Conservation (phyloP, 2,888 invertebrate species). For the Hetaerina titia region DNA sequence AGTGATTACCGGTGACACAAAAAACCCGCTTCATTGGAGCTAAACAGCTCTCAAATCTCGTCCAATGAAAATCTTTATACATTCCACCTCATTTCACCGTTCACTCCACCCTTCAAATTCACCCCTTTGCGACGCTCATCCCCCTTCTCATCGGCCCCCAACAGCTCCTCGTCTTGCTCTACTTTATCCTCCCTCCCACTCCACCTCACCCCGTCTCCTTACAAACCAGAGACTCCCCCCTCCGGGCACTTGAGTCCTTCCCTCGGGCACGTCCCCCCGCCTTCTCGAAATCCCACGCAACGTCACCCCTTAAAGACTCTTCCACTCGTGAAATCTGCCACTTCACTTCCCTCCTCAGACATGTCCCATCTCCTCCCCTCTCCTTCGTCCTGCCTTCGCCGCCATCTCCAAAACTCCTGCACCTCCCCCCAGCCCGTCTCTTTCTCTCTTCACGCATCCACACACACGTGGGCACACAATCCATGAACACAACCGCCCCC, state of each 20-base stretch:
- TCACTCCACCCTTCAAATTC: neutral
- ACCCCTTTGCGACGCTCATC: neutral
- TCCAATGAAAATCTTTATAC: slow-evolving; percentile 2
- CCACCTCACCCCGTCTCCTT: neutral
- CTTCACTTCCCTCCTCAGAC: neutral
- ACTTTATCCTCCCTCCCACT: neutral
- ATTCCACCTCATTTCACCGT: neutral
- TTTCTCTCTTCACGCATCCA: neutral
- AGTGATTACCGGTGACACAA: neutral
- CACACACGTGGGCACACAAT: neutral
- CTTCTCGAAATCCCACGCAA: neutral
- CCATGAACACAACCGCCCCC: neutral
- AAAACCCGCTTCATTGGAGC: neutral
- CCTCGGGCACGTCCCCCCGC: neutral
- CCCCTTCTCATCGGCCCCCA: neutral
- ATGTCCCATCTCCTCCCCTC: neutral
- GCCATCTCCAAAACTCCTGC: neutral
- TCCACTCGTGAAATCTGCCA: slow-evolving; percentile 44
- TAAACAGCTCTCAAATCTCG: slow-evolving; percentile 11
- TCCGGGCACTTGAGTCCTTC: neutral
- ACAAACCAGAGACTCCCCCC: neutral
- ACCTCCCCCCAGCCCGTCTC: neutral
- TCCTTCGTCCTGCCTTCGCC: neutral
- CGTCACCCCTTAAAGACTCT: slow-evolving; percentile 37
- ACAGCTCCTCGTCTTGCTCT: neutral